Evolutionary conservation across 2,888 invertebrate species (phyloP), one percentile per base, ranked within the genome.

Genomic region (Cryptops parisi): DNA sequence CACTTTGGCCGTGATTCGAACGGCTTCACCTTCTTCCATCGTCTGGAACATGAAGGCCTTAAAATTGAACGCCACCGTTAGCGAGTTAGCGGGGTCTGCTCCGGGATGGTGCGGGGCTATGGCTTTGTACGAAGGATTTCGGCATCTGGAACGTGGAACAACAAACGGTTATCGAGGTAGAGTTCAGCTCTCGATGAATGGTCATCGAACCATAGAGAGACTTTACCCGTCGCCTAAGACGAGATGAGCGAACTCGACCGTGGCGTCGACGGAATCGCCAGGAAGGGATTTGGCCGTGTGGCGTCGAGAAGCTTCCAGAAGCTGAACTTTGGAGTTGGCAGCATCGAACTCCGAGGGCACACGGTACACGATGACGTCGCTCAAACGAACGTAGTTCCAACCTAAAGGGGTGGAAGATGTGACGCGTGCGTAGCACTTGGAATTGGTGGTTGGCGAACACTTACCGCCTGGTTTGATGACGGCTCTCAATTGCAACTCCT

Each of bases 1-100:
- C 17, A 65, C 62, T 50, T 61, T 61, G 12, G 64, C 64, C 3
- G 63, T 62, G 15, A 65, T 58, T 44, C 62, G 56, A 9, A 65
- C 57, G 2, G 59, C 53, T 41, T 64, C 65, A 3, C 64, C 64
- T 21, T 62, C 60, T 40, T 55, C 55, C 64, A 65, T 65, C 24
- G 64, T 62, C 58, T 64, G 64, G 56, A 65, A 65, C 62, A 65
- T 64, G 54, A 65, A 65, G 12, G 64, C 63, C 15, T 64, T 57
- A 57, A 65, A 65, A 39, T 61, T 60, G 59, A 65, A 65, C 44
- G 58, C 61, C 51, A 63, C 62, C 26, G 60, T 56, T 25, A 65
- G 55, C 9, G 58, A 57, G 39, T 63, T 63, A 4, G 58, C 46
- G 3, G 59, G 53, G 44, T 64, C 62, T 12, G 61, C 56, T 41